Conservation (phyloP, 2,888 invertebrate species). For the Meloe dianella region DNA sequence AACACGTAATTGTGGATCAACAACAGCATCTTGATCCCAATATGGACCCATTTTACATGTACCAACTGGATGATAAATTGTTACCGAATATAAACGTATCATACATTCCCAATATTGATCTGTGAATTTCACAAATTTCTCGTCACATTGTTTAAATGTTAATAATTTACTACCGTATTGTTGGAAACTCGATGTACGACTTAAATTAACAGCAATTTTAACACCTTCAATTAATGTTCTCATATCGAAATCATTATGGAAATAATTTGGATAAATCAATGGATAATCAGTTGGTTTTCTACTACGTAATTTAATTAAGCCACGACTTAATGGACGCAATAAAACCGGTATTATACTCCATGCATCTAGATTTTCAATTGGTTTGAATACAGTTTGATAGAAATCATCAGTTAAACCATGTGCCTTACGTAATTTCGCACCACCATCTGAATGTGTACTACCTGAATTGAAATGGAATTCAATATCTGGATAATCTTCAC, state of each 20-base stretch:
- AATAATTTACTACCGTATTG: slow-evolving; percentile 70
- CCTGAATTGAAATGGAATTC: slow-evolving; percentile 88
- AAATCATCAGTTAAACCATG: slow-evolving; percentile 78
- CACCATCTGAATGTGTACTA: slow-evolving; percentile 83
- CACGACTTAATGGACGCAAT: slow-evolving; percentile 85
- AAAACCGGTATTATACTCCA: slow-evolving; percentile 84
- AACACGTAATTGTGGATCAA: slow-evolving; percentile 78
- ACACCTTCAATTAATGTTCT: slow-evolving; percentile 79
- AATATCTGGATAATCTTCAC: slow-evolving; percentile 81
- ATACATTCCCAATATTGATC: slow-evolving; percentile 91
- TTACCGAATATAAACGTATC: slow-evolving; percentile 74
- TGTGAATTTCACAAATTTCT: slow-evolving; percentile 75
- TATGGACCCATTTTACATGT: slow-evolving; percentile 85
- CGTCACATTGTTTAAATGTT: slow-evolving; percentile 67
- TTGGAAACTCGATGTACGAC: slow-evolving; percentile 79
- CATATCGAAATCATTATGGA: slow-evolving; percentile 78
- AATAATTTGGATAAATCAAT: slow-evolving; percentile 90
- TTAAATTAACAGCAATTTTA: slow-evolving; percentile 77
- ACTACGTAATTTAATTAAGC: slow-evolving; percentile 63
- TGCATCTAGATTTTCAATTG: slow-evolving; percentile 66
- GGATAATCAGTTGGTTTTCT: slow-evolving; percentile 79
- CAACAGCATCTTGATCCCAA: slow-evolving; percentile 77
- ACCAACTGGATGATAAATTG: slow-evolving; percentile 77
- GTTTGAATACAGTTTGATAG: slow-evolving; percentile 85
- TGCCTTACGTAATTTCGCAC: slow-evolving; percentile 81